Evolutionary conservation across 2,113 vertebrate genomes (phyloP), one percentile per base, ranked within the genome.

Genomic region (Callipepla squamata): DNA sequence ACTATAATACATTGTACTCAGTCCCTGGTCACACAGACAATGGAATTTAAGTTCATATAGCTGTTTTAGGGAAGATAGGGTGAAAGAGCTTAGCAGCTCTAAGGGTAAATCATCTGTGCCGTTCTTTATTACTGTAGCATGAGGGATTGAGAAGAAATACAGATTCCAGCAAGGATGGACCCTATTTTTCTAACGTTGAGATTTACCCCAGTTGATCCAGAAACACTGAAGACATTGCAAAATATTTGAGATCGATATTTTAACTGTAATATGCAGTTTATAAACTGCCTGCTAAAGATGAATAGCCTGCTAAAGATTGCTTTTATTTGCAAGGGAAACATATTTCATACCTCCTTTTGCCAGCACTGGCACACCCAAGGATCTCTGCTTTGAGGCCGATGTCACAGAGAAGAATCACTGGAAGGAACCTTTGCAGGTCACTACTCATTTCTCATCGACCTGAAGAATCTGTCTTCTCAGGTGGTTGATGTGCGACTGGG

Each of bases 1-100:
- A 2, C 11, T 69, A 0, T 5, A 10, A 5, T 5, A 11, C 2
- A 2, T 13, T 40, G 26, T 48, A 14, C 6, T 61, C 0, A 0
- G 22, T 23, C 20, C 36, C 72, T 59, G 8, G 14, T 74, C 45
- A 55, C 16, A 45, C 6, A 34, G 51, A 23, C 11, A 44, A 40
- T 6, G 50, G 79, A 34, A 55, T 82, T 72, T n/a, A 48, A 58
- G n/a, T 32, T 22, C 19, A 5, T 25, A 5, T 1, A 53, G 26
- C 13, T 83, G 9, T 66, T 90, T n/a, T 57, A 25, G 15, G 51
- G 34, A 69, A 55, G 34, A 44, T 7, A 67, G 36, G 16, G 48
- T 34, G 44, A 40, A 78, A 85, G 73, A 61, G 21, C 11, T 34
- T 76, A 70, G 32, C 7, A n/a, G 30, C 36, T 3, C 13, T n/a